A percentile compares a stretch with the other conserved stretches of the same genome.
These are phyloP conservation scores for Trichomycterus rosablanca DNA, from an alignment of 2,113 vertebrate species.

Conservation along the genomic window DNA sequence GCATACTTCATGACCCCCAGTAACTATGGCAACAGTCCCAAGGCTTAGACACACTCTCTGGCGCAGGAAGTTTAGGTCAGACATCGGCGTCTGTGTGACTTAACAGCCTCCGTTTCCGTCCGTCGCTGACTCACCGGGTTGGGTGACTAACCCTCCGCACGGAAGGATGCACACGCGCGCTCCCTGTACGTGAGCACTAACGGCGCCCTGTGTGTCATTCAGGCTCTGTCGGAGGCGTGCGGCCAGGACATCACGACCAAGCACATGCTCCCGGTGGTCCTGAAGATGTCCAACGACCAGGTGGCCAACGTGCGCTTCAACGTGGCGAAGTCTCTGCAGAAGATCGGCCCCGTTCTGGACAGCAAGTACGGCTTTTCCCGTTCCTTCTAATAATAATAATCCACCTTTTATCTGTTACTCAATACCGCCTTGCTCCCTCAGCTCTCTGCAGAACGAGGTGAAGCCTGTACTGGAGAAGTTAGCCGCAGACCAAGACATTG, in stretches of 20 bases:
- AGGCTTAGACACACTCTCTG: not conserved
- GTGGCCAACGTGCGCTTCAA: conserved; percentile 91
- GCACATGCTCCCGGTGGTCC: conserved; percentile 84
- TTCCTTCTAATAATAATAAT: not conserved
- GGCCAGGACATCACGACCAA: conserved; percentile 87
- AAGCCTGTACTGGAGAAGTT: conserved; percentile 82
- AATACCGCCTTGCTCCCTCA: conserved; percentile 42
- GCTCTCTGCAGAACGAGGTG: conserved; percentile 80
- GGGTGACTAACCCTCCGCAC: conserved; percentile 18
- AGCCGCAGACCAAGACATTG: conserved; percentile 81
- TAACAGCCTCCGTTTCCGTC: not conserved
- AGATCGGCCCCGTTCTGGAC: conserved; percentile 83
- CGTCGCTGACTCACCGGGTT: conserved; percentile 7
- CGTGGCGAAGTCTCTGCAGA: conserved; percentile 88
- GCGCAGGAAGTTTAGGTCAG: not conserved
- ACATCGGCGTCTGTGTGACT: not conserved
- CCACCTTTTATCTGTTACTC: no score
- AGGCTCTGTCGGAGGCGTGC: conserved; percentile 82
- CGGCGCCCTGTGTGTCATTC: conserved; percentile 3
- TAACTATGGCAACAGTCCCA: conserved; percentile 10
- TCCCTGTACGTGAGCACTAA: not conserved
- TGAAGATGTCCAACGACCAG: conserved; percentile 89
- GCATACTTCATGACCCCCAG: conserved; percentile 8
- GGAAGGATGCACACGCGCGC: not conserved
- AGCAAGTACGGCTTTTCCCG: conserved; percentile 60